Percentiles rank a stretch among this genome's conserved stretches.
Conservation (phyloP, 2,888 invertebrate species). For the Muschampia plurimacula region DNA sequence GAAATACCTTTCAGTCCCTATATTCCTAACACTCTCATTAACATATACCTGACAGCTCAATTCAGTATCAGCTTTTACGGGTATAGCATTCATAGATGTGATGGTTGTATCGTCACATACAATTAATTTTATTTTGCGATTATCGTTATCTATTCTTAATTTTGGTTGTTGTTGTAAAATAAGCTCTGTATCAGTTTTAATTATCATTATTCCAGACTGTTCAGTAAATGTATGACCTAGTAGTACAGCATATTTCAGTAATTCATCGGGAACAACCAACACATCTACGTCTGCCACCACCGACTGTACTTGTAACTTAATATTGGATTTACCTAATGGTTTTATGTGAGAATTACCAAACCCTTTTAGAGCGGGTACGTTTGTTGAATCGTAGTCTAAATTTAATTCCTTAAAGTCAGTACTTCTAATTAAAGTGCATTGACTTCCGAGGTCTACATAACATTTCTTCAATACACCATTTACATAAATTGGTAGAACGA, state of each 20-base stretch:
- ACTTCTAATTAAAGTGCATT: constrained; percentile 46
- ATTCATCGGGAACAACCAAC: background rate
- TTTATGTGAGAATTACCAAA: constrained; percentile 5
- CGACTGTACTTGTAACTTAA: background rate
- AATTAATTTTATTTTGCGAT: background rate
- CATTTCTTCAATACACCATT: constrained; percentile 31
- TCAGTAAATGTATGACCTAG: constrained; percentile 10
- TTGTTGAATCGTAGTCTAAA: constrained; percentile 30
- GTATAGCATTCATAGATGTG: background rate
- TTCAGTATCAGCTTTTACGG: background rate
- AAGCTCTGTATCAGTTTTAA: constrained; percentile 2
- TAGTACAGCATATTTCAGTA: background rate
- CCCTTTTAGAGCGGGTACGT: constrained; percentile 25
- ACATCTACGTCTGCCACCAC: background rate
- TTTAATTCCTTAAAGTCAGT: background rate
- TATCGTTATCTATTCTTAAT: background rate
- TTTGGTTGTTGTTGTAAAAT: background rate
- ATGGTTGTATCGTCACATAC: background rate
- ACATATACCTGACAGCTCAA: background rate
- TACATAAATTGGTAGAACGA: constrained; percentile 38
- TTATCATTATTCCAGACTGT: background rate
- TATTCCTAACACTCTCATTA: background rate
- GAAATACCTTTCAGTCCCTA: background rate
- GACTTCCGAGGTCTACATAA: constrained; percentile 50
- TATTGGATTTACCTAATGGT: background rate